Base-by-base conservation (phyloP, 2,113 vertebrate genomes). In the Notarius quadriscutis region DNA sequence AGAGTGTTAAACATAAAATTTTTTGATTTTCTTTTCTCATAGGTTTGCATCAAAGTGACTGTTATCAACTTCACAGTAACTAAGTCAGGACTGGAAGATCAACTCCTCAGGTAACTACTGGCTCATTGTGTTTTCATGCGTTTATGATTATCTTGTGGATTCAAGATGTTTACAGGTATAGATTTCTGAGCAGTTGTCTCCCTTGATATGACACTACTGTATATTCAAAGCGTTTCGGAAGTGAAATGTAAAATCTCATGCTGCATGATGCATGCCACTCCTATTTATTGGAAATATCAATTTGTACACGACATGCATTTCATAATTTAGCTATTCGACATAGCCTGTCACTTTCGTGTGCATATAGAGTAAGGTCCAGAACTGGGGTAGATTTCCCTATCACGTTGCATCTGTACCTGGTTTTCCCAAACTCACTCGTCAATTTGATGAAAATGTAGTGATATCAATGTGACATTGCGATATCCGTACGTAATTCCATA, bases 41-140 rank as follows among this genome's bases (percentile, higher is more conserved):
- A 97, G 97, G 96, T 97, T n/a, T 97, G 97, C 89, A 97, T 98
- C 88, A 97, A 97, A 95, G 97, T 97, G 81, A 98, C 97, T 63
- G 95, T 97, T 87, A 97, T 98, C 88, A 98, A 97, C 92, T 97
- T 97, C 91, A 97, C 97, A 9, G 97, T 98, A 84, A 97, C 96
- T 25, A 96, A 93, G 88, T 96, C 96, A 67, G 97, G 97, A 63
- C 92, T 97, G 80, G 97, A 97, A 84, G 96, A 97, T 91, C 97
- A 97, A 84, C 90, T 97, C 51, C 94, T 97, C 67, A 97, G 97
- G 96, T 98, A 90, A 90, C 2, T 48, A 51, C 18, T 9, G 0
- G 41, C 14, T 71, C 15, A 41, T 41, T 41, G 17, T 17, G 14
- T 41, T 71, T 71, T 72, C 14, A 71, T 4, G 5, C 69, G 41